Evolutionary conservation across 2,888 invertebrate species (phyloP), one percentile per base, ranked within the genome.

Genomic region (Zaprionus obscuricornis): DNA sequence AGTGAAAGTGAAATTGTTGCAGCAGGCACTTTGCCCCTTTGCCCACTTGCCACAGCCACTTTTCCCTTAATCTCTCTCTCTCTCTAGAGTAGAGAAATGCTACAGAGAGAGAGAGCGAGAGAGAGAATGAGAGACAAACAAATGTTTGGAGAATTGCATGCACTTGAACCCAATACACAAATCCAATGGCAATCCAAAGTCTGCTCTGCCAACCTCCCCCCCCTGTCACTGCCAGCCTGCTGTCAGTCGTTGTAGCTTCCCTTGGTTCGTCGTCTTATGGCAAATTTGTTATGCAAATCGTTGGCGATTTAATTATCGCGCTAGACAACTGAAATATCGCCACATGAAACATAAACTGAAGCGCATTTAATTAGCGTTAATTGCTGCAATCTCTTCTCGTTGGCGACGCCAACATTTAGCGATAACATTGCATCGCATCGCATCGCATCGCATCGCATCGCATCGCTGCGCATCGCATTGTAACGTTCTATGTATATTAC

Each of bases 361-460:
- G 82, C 74, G 78, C 72, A 79, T 83, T 88, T 87, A 87, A 87
- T 88, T 88, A 86, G 87, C 77, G 85, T 86, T 88, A 88, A 88
- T 88, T 88, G 83, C 73, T 52, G 78, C 78, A 79, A 79, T 79
- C 78, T 75, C 77, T 81, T 59, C 60, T 59, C 49, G 54, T 49
- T 22, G 52, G 39, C 29, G 60, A n/a, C n/a, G n/a, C n/a, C n/a
- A n/a, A n/a, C n/a, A n/a, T n/a, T 70, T 31, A 60, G 60, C 62
- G 69, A 64, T 63, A 72, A 68, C 62, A 40, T 31, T 26, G 24
- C 55, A 1, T 0, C 20, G 4, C 11, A 14, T 11, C 5, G 43
- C 27, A 62, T 52, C 58, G n/a, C n/a, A n/a, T n/a, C n/a, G n/a
- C n/a, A n/a, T n/a, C n/a, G n/a, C n/a, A n/a, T n/a, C n/a, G n/a